Evolutionary conservation across 2,888 invertebrate genomes (phyloP).

Genomic region (Amphipyra berbera): DNA sequence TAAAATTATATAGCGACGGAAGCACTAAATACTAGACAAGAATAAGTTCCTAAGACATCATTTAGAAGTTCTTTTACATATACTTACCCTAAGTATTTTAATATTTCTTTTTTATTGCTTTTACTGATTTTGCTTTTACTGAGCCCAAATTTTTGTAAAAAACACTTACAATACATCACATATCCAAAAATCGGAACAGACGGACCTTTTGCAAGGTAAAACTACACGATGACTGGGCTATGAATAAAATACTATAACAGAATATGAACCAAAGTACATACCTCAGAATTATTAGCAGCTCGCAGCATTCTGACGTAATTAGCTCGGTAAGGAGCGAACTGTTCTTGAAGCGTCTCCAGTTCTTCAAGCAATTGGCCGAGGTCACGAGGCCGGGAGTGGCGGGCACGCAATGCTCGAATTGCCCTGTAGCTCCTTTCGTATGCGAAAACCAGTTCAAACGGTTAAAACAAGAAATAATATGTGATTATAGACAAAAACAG

Average conservation of each 20-base stretch:
- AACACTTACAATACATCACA: too few relatives aligned
- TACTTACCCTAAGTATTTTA: too few relatives aligned
- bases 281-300: conserved; percentile 61
- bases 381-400: conserved; percentile 71
- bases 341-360: conserved; percentile 69
- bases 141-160: too few relatives aligned
- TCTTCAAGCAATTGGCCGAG: conserved; percentile 73
- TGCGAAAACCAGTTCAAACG: conserved; percentile 19
- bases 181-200: too few relatives aligned
- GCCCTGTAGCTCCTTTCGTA: conserved; percentile 60
- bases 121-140: too few relatives aligned
- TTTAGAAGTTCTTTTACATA: too few relatives aligned
- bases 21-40: too few relatives aligned
- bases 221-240: too few relatives aligned
- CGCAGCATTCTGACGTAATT: conserved; percentile 67
- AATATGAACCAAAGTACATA: conserved; percentile 34
- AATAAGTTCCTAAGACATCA: too few relatives aligned
- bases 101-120: too few relatives aligned
- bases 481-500: background rate
- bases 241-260: too few relatives aligned
- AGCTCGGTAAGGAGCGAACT: conserved; percentile 71
- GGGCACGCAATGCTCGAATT: conserved; percentile 62
- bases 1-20: background rate
- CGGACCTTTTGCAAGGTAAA: too few relatives aligned
- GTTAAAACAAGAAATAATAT: conserved; percentile 1